Conservation (phyloP, 92 coral and sea anemone species). For the Diadumene lineata region DNA sequence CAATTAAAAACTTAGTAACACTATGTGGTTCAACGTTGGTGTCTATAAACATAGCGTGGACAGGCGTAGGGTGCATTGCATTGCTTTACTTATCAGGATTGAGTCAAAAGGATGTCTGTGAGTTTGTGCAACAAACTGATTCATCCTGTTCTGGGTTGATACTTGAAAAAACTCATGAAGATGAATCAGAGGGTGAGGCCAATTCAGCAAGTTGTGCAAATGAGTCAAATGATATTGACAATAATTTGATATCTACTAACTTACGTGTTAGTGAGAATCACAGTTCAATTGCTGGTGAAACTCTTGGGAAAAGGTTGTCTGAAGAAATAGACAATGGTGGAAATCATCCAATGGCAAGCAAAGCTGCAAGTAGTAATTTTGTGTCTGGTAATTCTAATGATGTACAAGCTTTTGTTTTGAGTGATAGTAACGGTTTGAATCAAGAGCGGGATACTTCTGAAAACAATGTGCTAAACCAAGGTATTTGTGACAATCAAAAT, state of each 20-base stretch:
- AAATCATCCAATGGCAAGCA: too few relatives aligned
- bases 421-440: not conserved
- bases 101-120: constrained; percentile 34
- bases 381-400: not conserved
- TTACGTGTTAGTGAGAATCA: too few relatives aligned
- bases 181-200: not conserved
- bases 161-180: not conserved
- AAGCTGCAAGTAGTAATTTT: too few relatives aligned
- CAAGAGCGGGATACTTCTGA: not conserved
- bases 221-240: too few relatives aligned
- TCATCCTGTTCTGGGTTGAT: constrained; percentile 2
- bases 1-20: constrained; percentile 51
- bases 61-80: constrained; percentile 67
- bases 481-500: not conserved
- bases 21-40: constrained; percentile 69
- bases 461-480: not conserved
- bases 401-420: not conserved
- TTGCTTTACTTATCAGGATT: constrained; percentile 73
- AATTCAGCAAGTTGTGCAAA: not conserved
- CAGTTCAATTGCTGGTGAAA: too few relatives aligned
- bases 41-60: constrained; percentile 66
- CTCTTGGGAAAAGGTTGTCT: too few relatives aligned
- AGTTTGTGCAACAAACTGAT: constrained; percentile 36
- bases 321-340: too few relatives aligned
- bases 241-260: too few relatives aligned